Conservation (phyloP, 2,797 vertebrate species). For the Sebastes itinus region DNA sequence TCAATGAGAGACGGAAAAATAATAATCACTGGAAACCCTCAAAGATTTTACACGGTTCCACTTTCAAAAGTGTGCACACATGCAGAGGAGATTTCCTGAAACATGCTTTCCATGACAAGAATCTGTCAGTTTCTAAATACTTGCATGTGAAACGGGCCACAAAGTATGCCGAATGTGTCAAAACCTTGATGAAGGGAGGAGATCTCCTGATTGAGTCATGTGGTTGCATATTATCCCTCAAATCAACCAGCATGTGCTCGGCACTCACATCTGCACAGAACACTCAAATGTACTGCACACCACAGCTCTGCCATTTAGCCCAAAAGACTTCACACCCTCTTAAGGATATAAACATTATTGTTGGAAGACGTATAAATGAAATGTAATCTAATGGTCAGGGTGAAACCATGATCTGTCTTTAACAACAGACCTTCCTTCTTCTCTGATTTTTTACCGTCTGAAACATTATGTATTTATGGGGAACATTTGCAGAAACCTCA, state of each 20-base stretch:
- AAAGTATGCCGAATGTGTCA: conserved; percentile 68
- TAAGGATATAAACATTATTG: conserved; percentile 75
- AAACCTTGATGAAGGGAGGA: conserved; percentile 72
- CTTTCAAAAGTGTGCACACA: conserved; percentile 59
- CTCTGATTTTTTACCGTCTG: conserved; percentile 22
- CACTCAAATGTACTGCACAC: conserved; percentile 38
- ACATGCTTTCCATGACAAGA: conserved; percentile 69
- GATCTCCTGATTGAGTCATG: conserved; percentile 80
- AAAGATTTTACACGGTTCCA: conserved; percentile 25
- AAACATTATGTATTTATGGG: conserved; percentile 43
- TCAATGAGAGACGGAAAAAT: conserved; percentile 23
- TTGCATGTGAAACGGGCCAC: conserved; percentile 71
- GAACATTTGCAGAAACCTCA: conserved; percentile 52
- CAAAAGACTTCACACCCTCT: conserved; percentile 72
- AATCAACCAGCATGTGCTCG: conserved; percentile 70
- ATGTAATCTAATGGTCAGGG: conserved; percentile 58
- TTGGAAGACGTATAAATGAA: conserved; percentile 69
- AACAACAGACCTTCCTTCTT: conserved; percentile 54
- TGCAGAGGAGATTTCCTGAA: conserved; percentile 63
- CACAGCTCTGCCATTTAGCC: conserved; percentile 49
- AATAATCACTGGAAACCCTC: conserved; percentile 58
- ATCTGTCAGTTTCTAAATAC: conserved; percentile 74
- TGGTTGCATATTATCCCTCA: conserved; percentile 74
- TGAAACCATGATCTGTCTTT: conserved; percentile 68
- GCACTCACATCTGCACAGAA: conserved; percentile 64